phyloP scores from a whole-genome alignment of 1,140 invertebrate genomes.

The Drosophila varians region DNA sequence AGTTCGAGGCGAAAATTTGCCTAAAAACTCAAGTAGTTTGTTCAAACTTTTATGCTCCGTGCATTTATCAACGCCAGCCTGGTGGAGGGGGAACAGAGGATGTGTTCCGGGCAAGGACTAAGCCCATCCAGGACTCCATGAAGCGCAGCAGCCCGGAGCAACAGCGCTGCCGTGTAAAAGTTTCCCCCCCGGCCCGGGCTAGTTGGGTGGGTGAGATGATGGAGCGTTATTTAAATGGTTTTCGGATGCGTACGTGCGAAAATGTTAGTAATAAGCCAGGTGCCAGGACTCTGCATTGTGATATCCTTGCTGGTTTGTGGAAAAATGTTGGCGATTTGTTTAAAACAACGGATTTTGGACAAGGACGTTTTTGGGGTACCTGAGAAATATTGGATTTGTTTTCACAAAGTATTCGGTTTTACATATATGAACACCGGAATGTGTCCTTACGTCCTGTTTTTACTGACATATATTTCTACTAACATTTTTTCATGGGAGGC shows the following conservation, averaged over 20 bases:
- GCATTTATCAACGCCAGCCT: conserved; percentile 73
- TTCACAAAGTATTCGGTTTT: too few relatives aligned
- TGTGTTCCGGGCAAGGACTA: not conserved
- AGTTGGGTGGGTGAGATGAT: conserved; percentile 49
- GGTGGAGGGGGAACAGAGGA: conserved; percentile 6
- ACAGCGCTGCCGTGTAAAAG: conserved; percentile 52
- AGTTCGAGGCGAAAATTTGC: conserved; percentile 75
- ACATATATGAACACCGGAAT: too few relatives aligned
- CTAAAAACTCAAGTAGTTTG: conserved; percentile 80
- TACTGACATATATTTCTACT: conserved; percentile 29
- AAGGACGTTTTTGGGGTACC: too few relatives aligned
- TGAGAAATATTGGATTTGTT: too few relatives aligned
- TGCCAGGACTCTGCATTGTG: not conserved
- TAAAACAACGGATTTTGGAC: not conserved
- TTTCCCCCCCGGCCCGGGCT: conserved; percentile 23
- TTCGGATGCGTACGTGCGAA: conserved; percentile 75
- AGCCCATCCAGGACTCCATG: conserved; percentile 30
- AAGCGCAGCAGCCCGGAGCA: conserved; percentile 40
- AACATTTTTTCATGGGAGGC: conserved; percentile 44
- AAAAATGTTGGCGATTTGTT: conserved; percentile 40
- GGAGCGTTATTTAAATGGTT: conserved; percentile 78
- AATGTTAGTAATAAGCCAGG: conserved; percentile 63
- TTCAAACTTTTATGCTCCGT: conserved; percentile 69
- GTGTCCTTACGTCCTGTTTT: too few relatives aligned
- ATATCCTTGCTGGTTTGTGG: conserved; percentile 1